phyloP scores from a whole-genome alignment of 1,140 invertebrate species.

The Stegodyphus dumicola region DNA sequence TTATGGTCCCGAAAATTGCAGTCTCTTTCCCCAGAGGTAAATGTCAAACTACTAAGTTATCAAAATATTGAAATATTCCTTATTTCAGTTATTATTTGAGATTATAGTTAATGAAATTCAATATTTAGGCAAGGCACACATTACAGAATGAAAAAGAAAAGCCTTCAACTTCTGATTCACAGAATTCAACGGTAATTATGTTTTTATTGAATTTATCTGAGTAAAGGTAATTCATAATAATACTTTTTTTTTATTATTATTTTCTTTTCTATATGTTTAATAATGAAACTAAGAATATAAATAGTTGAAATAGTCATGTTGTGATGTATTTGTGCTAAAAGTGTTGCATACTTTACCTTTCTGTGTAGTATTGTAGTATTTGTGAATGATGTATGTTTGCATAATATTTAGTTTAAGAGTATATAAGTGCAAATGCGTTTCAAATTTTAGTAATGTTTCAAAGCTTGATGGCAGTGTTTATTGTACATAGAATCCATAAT shows the following conservation, averaged over 20 bases:
- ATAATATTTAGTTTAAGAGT: no score
- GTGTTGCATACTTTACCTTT: neutral
- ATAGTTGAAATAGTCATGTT: neutral
- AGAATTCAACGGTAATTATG: neutral
- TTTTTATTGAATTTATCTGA: neutral
- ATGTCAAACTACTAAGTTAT: neutral
- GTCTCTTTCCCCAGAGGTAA: slow-evolving; percentile 49
- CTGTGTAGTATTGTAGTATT: no score
- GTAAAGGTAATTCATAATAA: neutral
- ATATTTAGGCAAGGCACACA: slow-evolving; percentile 14
- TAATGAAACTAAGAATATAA: neutral
- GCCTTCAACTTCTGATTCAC: neutral
- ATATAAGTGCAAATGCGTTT: no score
- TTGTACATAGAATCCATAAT: no score
- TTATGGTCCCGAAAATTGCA: slow-evolving; percentile 53
- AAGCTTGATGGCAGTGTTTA: no score
- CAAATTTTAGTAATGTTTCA: no score
- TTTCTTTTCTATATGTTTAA: neutral
- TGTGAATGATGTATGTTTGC: no score
- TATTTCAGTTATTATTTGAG: neutral
- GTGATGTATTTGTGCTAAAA: neutral
- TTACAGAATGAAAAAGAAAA: slow-evolving; percentile 54
- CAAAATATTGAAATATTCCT: neutral
- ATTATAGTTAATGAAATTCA: neutral
- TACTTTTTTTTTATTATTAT: neutral